Evolutionary conservation across 2,113 vertebrate species (phyloP).

Genomic region (Mus musculus): GRCm39 chr8:38985001-38985500

Average conservation of each 20-base stretch:
- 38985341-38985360: background rate
- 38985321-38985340: background rate
- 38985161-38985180: background rate
- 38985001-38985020: no score
- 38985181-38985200: background rate
- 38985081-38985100: background rate
- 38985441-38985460: background rate
- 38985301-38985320: background rate
- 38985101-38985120: background rate
- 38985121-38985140: background rate
- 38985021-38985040: no score
- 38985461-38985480: background rate
- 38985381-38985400: background rate
- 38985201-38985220: background rate
- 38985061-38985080: background rate
- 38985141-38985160: background rate
- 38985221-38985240: background rate
- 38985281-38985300: background rate
- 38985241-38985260: background rate
- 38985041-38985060: background rate
- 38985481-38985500: background rate
- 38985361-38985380: background rate
- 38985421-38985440: background rate
- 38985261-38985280: background rate
- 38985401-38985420: background rate